Percentiles rank a stretch among this genome's conserved stretches.
Conservation (phyloP, 2,888 invertebrate genomes). For the Tortricodes alternella region DNA sequence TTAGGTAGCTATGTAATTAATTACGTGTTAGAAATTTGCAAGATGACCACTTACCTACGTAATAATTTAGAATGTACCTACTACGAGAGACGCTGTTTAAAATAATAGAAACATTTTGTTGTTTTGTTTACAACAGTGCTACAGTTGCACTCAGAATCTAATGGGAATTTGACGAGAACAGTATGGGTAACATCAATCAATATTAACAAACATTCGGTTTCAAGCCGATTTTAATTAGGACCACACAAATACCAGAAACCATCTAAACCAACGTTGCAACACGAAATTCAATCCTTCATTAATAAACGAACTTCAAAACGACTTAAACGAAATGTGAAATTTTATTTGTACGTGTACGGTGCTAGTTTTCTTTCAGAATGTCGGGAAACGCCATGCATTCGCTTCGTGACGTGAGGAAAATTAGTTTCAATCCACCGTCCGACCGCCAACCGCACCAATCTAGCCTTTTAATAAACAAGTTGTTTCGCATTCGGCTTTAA, state of each 20-base stretch:
- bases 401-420: slow-evolving; percentile 67
- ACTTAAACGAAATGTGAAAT: slow-evolving; percentile 22
- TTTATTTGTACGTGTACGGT: slow-evolving; percentile 30
- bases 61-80: neutral
- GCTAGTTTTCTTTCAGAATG: slow-evolving; percentile 50
- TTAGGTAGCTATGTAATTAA: neutral
- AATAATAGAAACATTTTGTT: too few species aligned
- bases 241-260: neutral
- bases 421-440: slow-evolving; percentile 66
- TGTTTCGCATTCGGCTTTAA: slow-evolving; percentile 16
- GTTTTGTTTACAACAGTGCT: too few species aligned
- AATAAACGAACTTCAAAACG: slow-evolving; percentile 27
- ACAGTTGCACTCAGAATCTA: too few species aligned
- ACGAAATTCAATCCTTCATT: slow-evolving; percentile 25
- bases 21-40: slow-evolving; percentile 3
- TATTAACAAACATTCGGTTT: neutral
- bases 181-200: too few species aligned
- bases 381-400: slow-evolving; percentile 44
- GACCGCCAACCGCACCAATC: slow-evolving; percentile 64
- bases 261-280: neutral
- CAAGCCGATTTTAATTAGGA: neutral
- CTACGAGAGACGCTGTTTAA: too few species aligned
- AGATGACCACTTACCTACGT: slow-evolving; percentile 3
- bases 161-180: too few species aligned
- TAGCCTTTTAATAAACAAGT: slow-evolving; percentile 35